Percentiles rank a stretch among this genome's conserved stretches.
Conservation (phyloP, 2,888 invertebrate species). For the Oligia fasciuncula region DNA sequence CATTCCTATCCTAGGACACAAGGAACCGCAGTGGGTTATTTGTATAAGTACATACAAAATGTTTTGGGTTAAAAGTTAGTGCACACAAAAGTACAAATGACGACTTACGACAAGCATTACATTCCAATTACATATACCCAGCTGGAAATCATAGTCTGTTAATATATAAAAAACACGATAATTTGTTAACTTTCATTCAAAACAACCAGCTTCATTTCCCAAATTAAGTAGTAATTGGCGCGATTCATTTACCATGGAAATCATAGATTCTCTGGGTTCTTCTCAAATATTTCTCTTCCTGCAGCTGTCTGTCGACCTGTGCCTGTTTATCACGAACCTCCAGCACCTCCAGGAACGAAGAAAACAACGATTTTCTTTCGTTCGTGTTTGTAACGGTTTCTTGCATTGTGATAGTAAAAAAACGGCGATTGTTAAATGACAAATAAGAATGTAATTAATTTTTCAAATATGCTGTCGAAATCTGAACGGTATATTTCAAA, state of each 20-base stretch:
- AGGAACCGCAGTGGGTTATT: not conserved
- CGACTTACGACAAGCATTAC: not conserved
- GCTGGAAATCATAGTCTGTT: not conserved
- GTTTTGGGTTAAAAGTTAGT: not conserved
- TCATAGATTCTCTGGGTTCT: constrained; percentile 87
- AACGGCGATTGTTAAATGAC: constrained; percentile 42
- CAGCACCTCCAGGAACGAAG: constrained; percentile 84
- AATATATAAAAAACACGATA: not conserved
- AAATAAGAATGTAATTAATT: constrained; percentile 24
- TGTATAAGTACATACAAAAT: not conserved
- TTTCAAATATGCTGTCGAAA: constrained; percentile 25
- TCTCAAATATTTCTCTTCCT: constrained; percentile 84
- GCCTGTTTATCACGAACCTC: constrained; percentile 83
- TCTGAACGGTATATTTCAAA: constrained; percentile 30
- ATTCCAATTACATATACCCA: not conserved
- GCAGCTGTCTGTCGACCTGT: constrained; percentile 82
- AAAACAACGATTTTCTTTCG: constrained; percentile 86
- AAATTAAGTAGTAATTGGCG: constrained; percentile 27
- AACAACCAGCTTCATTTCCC: constrained; percentile 25
- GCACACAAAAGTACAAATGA: not conserved
- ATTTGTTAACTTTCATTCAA: constrained; percentile 52
- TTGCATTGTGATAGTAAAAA: constrained; percentile 81
- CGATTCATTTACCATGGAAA: constrained; percentile 80
- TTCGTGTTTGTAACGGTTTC: constrained; percentile 88
- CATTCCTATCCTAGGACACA: not conserved